These are phyloP conservation scores for Xylocopa sonorina DNA, from an alignment of 1,140 invertebrate genomes.

Conservation along the genomic window DNA sequence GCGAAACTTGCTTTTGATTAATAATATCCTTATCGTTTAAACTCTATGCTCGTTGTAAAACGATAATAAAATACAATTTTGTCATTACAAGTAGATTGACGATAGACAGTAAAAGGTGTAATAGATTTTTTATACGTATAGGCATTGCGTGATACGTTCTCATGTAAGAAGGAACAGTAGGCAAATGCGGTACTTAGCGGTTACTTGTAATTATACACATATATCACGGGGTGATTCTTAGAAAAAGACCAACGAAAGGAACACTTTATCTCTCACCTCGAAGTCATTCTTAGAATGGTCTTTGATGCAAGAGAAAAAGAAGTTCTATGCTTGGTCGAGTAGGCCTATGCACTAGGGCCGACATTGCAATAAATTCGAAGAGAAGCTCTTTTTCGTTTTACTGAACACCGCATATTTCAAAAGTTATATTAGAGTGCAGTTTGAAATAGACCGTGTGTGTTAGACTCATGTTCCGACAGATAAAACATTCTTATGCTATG, in stretches of 20 bases:
- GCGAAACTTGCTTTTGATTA: constrained; percentile 17
- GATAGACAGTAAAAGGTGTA: constrained; percentile 35
- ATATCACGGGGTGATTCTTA: constrained; percentile 18
- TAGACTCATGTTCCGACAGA: background rate
- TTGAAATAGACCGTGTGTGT: background rate
- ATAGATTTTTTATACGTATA: constrained; percentile 27
- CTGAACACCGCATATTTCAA: constrained; percentile 34
- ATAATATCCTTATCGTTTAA: constrained; percentile 23
- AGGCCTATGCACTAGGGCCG: background rate
- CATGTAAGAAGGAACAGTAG: constrained; percentile 44
- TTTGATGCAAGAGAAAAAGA: background rate
- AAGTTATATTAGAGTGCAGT: constrained; percentile 31
- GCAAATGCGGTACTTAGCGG: constrained; percentile 34
- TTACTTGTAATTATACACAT: background rate
- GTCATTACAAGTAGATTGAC: constrained; percentile 39
- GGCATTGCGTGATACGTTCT: constrained; percentile 45
- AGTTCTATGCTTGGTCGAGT: background rate
- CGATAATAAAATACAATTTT: constrained; percentile 66
- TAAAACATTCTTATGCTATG: background rate
- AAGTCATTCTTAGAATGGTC: background rate
- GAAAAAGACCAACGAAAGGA: constrained; percentile 19
- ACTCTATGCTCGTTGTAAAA: constrained; percentile 59
- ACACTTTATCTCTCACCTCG: background rate
- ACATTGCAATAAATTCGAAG: constrained; percentile 2
- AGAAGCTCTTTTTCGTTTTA: constrained; percentile 1